Evolutionary conservation across 2,113 vertebrate species (phyloP).

Genomic region (Balaenoptera acutorostrata): DNA sequence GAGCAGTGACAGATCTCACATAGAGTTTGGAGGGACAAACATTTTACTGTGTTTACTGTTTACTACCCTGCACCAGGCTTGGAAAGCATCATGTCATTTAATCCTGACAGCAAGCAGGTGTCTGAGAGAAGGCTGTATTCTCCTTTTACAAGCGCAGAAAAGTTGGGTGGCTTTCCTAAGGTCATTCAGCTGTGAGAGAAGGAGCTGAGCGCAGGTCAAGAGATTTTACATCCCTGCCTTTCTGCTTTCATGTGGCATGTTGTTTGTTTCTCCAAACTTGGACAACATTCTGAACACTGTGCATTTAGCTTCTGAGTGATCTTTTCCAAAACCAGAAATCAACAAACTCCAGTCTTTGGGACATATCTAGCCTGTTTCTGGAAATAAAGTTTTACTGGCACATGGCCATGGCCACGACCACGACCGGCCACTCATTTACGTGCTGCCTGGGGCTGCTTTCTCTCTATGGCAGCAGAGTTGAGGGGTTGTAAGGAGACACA

Average conservation of each 20-base stretch:
- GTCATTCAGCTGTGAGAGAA: neutral
- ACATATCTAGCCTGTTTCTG: neutral
- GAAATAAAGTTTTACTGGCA: neutral
- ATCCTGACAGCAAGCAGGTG: neutral
- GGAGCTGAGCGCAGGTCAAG: neutral
- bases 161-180: neutral
- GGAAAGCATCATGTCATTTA: neutral
- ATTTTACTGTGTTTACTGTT: no score
- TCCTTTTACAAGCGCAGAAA: neutral
- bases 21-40: no score
- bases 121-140: neutral
- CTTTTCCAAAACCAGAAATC: neutral
- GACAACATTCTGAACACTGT: neutral
- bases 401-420: no score
- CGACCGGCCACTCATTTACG: fast-evolving
- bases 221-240: neutral
- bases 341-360: neutral
- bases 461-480: neutral
- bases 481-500: neutral
- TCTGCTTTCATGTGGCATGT: neutral
- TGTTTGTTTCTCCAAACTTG: neutral
- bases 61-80: neutral
- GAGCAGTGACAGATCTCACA: no score
- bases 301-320: neutral
- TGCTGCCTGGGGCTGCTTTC: neutral